Conservation (phyloP, 2,113 vertebrate genomes). For the Neogobius melanostomus region DNA sequence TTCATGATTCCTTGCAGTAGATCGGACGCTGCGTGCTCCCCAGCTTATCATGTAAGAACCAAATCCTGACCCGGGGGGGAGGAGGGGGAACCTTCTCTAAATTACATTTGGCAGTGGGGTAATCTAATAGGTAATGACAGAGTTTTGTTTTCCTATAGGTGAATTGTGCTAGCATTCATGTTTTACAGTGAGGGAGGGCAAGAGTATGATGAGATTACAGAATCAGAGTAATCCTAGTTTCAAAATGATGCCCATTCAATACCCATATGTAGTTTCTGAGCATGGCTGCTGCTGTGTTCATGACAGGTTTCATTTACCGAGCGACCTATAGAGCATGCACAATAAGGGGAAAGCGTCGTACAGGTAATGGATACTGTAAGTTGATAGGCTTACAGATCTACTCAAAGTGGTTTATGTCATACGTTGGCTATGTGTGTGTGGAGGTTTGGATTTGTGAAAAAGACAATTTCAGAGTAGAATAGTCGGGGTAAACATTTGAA, state of each 20-base stretch:
- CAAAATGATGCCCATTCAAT: slow-evolving; percentile 5
- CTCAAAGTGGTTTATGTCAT: slow-evolving; percentile 45
- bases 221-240: slow-evolving; percentile 51
- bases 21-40: slow-evolving; percentile 27
- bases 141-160: slow-evolving; percentile 43
- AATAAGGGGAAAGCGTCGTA: slow-evolving; percentile 14
- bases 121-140: slow-evolving; percentile 57
- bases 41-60: slow-evolving; percentile 48
- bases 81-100: slow-evolving; percentile 32
- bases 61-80: slow-evolving; percentile 46
- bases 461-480: background rate
- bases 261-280: background rate
- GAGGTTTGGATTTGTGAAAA: background rate
- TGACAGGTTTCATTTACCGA: slow-evolving; percentile 6
- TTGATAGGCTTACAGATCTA: slow-evolving; percentile 42
- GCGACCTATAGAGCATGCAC: background rate
- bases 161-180: slow-evolving; percentile 34
- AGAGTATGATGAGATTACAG: slow-evolving; percentile 53
- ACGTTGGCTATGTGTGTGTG: background rate
- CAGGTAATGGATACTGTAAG: slow-evolving; percentile 47
- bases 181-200: slow-evolving; percentile 29
- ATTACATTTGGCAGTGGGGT: slow-evolving; percentile 60
- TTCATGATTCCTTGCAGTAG: slow-evolving; percentile 21
- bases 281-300: slow-evolving; percentile 30
- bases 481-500: slow-evolving; percentile 14